phyloP scores from a whole-genome alignment of 2,888 invertebrate species.

The Rotaria magnacalcarata region DNA sequence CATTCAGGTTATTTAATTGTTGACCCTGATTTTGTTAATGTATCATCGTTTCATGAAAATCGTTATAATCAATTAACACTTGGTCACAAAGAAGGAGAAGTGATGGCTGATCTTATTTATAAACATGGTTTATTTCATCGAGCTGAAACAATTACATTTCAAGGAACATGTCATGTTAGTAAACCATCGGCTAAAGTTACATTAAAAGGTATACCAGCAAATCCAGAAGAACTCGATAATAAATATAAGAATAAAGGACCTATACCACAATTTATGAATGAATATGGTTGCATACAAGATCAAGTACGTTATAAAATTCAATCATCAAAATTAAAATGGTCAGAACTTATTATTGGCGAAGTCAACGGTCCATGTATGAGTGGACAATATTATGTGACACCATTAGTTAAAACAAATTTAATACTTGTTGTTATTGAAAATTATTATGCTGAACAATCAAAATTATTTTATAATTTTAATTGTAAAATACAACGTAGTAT shows the following conservation, averaged over 20 bases:
- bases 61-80: slow-evolving; percentile 58
- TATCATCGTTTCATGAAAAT: slow-evolving; percentile 56
- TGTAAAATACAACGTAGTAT: slow-evolving; percentile 58
- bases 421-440: slow-evolving; percentile 60
- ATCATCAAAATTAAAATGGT: slow-evolving; percentile 41
- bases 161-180: slow-evolving; percentile 58
- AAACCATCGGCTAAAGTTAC: slow-evolving; percentile 59
- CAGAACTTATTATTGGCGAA: slow-evolving; percentile 55
- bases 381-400: slow-evolving; percentile 60
- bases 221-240: slow-evolving; percentile 59
- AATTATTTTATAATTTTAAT: slow-evolving; percentile 59
- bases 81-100: slow-evolving; percentile 60
- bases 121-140: slow-evolving; percentile 57
- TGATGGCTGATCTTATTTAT: slow-evolving; percentile 60
- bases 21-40: slow-evolving; percentile 58
- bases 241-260: slow-evolving; percentile 59
- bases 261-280: slow-evolving; percentile 59
- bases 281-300: slow-evolving; percentile 60
- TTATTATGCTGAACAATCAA: slow-evolving; percentile 55
- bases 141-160: slow-evolving; percentile 58
- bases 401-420: slow-evolving; percentile 59
- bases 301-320: slow-evolving; percentile 50
- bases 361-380: slow-evolving; percentile 61
- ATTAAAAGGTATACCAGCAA: slow-evolving; percentile 58
- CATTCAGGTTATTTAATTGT: slow-evolving; percentile 57